Conservation (phyloP, 2,113 vertebrate species). For the Sinocyclocheilus rhinocerous region DNA sequence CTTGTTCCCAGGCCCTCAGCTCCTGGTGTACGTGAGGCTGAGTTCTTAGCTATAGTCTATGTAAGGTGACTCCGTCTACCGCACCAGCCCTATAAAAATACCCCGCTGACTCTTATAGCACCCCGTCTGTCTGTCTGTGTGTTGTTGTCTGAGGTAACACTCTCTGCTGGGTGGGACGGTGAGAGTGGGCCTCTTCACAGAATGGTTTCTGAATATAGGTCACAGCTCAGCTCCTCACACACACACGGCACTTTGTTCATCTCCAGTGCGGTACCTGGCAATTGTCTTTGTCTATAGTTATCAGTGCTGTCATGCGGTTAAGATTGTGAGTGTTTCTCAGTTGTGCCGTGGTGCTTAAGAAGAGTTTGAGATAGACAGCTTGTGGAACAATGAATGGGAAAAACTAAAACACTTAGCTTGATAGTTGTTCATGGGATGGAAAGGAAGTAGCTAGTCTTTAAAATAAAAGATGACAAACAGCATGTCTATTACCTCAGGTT, state of each 20-base stretch:
- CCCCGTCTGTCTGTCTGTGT: slow-evolving; percentile 23
- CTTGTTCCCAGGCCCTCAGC: slow-evolving; percentile 37
- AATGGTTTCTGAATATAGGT: slow-evolving; percentile 67
- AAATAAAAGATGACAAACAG: not conserved
- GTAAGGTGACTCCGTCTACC: slow-evolving; percentile 33
- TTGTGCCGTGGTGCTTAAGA: not conserved
- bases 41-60: slow-evolving; percentile 14
- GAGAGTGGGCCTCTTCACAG: not conserved
- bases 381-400: not conserved
- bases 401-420: not conserved
- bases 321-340: not conserved
- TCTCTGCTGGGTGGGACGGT: slow-evolving; percentile 54
- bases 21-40: not conserved
- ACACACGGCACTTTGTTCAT: slow-evolving; percentile 36
- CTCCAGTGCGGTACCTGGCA: slow-evolving; percentile 10
- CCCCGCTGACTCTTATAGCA: slow-evolving; percentile 12
- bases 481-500: not conserved
- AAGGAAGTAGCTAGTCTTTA: not conserved
- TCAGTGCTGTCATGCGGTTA: not conserved
- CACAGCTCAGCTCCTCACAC: slow-evolving; percentile 47
- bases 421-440: not conserved
- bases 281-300: slow-evolving; percentile 36
- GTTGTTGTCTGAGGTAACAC: slow-evolving; percentile 47
- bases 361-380: not conserved
- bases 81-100: slow-evolving; percentile 13